phyloP scores from a whole-genome alignment of 2,113 vertebrate genomes.

The Crotalus horridus region DNA sequence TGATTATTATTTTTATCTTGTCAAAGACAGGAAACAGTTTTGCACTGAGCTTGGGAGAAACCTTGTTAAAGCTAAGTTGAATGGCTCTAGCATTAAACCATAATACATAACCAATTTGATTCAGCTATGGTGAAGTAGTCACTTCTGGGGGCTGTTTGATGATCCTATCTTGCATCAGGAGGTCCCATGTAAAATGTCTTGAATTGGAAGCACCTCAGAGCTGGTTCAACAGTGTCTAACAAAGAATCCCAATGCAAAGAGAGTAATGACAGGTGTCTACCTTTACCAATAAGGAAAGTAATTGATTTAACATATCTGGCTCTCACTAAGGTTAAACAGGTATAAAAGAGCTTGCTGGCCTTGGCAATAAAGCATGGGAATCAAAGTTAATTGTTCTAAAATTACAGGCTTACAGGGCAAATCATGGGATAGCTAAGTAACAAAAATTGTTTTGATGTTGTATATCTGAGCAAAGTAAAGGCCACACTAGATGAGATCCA shows the following conservation, averaged over 20 bases:
- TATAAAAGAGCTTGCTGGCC: neutral
- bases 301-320: neutral
- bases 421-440: neutral
- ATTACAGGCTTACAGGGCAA: neutral
- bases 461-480: conserved; percentile 22
- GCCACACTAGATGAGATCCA: neutral
- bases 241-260: neutral
- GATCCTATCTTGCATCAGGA: neutral
- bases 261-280: neutral
- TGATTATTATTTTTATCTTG: neutral
- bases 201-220: neutral
- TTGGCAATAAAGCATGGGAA: neutral
- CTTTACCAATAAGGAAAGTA: neutral
- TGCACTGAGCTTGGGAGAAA: neutral
- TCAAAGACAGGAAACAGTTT: conserved; percentile 15
- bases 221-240: neutral
- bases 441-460: neutral
- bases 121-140: neutral
- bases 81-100: neutral
- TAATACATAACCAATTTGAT: neutral
- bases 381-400: conserved; percentile 19
- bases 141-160: neutral
- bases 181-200: neutral
- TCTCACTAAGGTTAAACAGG: conserved; percentile 15
- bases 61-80: neutral